Evolutionary conservation across 2,797 vertebrate genomes (phyloP), one percentile per base, ranked within the genome.

Genomic region (Propithecus deckenii): DNA sequence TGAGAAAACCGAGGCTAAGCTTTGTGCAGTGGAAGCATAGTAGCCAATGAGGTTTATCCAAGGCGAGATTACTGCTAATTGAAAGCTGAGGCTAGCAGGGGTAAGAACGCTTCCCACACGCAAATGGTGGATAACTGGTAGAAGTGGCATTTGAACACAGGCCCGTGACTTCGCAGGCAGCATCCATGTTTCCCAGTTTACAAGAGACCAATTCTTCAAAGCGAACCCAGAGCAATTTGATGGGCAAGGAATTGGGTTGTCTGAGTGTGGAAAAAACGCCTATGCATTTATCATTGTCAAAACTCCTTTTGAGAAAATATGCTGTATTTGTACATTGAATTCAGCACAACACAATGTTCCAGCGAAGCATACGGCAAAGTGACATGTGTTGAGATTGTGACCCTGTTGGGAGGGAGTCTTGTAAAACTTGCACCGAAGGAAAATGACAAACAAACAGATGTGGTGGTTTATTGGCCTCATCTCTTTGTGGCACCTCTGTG

Each of bases 251-350:
- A 75, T 86, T 43, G 61, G 25, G 18, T 17, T 91, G 72, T 46
- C 79, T 78, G 78, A 59, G 9, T 20, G 23, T 23, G 32, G 23
- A 90, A 89, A 96, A 91, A 94, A 92, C 80, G 57, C 69, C 91
- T 55, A 32, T 2, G 23, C 38, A 91, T 94, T 96, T 95, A 88
- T 97, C 96, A 97, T 25, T 90, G 93, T 94, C 95, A 95, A 88
- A 97, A 89, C 35, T 78, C 28, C 52, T 89, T 97, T 85, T 17
- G 41, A 92, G 90, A 86, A 95, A 97, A 89, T 90, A 80, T 87
- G 88, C 84, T 55, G 41, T 91, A 85, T 96, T 63, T 89, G 79
- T 79, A 93, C 55, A 71, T 75, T 92, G 94, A 88, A 95, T 75
- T 96, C 95, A 91, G n/a, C 52, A 65, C 32, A 89, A 61, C 23